Percentiles rank a stretch among this genome's conserved stretches.
phyloP scores from a whole-genome alignment of 2,797 vertebrate genomes.

The Xenentodon cancila region DNA sequence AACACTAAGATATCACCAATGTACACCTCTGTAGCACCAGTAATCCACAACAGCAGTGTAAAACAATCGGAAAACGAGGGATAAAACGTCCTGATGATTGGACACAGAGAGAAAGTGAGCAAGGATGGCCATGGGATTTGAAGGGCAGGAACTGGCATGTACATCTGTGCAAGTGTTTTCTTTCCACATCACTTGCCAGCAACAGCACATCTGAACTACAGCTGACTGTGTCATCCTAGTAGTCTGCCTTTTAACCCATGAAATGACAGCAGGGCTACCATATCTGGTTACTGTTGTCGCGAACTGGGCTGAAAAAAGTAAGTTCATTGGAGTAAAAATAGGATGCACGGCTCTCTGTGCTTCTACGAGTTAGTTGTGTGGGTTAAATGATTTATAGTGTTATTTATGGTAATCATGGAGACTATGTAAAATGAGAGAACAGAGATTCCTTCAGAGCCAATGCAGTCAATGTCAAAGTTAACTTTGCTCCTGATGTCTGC shows the following conservation, averaged over 20 bases:
- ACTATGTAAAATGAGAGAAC: too few species aligned
- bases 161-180: slow-evolving; percentile 5
- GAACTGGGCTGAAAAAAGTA: slow-evolving; percentile 5
- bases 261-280: slow-evolving; percentile 8
- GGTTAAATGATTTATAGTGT: too few species aligned
- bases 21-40: too few species aligned
- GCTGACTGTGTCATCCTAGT: too few species aligned
- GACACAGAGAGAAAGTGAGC: not conserved
- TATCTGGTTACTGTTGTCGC: slow-evolving; percentile 34
- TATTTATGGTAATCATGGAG: too few species aligned
- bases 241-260: slow-evolving; percentile 6
- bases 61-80: not conserved
- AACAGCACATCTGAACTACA: not conserved
- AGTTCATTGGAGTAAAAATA: not conserved
- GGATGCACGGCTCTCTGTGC: too few species aligned
- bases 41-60: not conserved
- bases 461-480: slow-evolving; percentile 38
- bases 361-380: too few species aligned
- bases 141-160: not conserved
- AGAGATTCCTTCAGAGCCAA: slow-evolving; percentile 40
- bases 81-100: too few species aligned
- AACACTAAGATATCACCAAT: too few species aligned
- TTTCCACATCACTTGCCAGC: not conserved
- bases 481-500: slow-evolving; percentile 30
- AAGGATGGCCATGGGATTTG: not conserved